A percentile compares a stretch with the other conserved stretches of the same genome.
phyloP scores from a whole-genome alignment of 2,113 vertebrate genomes.

The Azemiops feae region DNA sequence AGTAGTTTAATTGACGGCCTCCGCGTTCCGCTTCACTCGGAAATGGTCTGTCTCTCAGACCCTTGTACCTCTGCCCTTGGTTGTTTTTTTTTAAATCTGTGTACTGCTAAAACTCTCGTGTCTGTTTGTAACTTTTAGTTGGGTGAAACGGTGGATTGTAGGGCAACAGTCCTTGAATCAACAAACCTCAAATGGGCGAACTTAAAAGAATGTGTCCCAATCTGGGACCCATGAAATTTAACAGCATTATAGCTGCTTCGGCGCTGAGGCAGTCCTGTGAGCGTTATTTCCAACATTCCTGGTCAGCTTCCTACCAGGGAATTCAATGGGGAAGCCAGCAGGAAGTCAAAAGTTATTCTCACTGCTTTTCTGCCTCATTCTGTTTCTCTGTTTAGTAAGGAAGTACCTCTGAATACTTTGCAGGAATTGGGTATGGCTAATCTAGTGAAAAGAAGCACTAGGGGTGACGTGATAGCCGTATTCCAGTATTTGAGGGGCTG shows the following conservation, averaged over 20 bases:
- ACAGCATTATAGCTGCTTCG: not conserved
- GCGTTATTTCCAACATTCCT: no score
- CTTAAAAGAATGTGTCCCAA: not conserved
- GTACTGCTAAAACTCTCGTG: not conserved
- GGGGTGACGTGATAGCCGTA: no score
- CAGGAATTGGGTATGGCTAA: no score
- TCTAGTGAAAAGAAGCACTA: no score
- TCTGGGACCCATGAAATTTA: not conserved
- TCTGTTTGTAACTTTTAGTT: not conserved
- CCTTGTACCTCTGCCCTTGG: not conserved
- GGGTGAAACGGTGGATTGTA: not conserved
- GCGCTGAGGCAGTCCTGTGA: no score
- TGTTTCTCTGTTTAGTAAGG: no score
- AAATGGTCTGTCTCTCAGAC: not conserved
- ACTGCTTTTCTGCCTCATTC: no score
- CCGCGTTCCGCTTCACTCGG: not conserved
- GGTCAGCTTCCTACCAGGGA: no score
- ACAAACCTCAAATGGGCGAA: not conserved
- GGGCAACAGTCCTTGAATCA: not conserved
- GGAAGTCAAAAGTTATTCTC: no score
- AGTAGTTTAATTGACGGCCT: not conserved
- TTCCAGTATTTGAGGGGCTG: no score
- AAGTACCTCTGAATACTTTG: no score
- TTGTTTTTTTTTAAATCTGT: not conserved
- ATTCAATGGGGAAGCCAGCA: no score